Evolutionary conservation across 2,113 vertebrate genomes (phyloP).

Genomic region (Rattus norvegicus): DNA sequence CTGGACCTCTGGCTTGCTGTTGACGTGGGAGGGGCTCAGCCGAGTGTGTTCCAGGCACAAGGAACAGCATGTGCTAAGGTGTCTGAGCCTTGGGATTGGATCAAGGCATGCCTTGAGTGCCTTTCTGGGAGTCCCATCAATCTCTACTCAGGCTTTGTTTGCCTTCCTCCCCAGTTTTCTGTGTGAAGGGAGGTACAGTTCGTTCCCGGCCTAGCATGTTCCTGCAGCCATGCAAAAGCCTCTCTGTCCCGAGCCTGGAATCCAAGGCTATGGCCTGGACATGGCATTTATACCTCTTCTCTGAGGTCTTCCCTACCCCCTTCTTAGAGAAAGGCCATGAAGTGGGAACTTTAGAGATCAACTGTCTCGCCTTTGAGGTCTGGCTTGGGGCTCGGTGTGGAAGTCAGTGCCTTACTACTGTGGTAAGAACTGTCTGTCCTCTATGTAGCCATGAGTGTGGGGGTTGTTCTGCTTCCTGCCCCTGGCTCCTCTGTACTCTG

Average conservation of each 20-base stretch:
- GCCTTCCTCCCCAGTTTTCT: background rate
- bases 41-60: background rate
- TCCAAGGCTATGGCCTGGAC: background rate
- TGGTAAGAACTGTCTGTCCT: background rate
- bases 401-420: background rate
- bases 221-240: background rate
- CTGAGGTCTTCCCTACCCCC: background rate
- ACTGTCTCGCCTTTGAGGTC: background rate
- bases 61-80: conserved; percentile 35
- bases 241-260: background rate
- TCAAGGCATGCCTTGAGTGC: no score
- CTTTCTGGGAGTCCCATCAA: background rate
- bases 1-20: background rate
- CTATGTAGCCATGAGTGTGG: background rate
- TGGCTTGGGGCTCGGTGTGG: background rate
- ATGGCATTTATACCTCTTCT: background rate
- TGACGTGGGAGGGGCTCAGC: background rate
- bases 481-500: no score
- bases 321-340: accelerated
- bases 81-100: background rate
- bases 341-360: accelerated
- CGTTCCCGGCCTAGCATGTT: background rate
- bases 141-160: background rate
- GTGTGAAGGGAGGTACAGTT: background rate
- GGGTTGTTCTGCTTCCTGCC: background rate